These are phyloP conservation scores for Uropetala carovei DNA, from an alignment of 2,888 invertebrate species.

Conservation along the genomic window DNA sequence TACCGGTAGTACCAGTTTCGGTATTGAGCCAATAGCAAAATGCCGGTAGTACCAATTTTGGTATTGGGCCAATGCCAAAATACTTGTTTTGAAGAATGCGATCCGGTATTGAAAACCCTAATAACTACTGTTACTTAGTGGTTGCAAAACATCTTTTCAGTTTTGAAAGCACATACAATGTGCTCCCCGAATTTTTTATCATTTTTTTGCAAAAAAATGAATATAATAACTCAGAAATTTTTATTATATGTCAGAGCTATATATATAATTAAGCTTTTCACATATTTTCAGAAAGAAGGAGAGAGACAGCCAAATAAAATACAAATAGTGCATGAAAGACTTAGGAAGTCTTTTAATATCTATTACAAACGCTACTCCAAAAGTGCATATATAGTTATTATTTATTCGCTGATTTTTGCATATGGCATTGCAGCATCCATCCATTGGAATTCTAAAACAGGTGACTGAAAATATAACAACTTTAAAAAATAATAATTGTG, in stretches of 20 bases:
- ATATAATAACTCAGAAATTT: neutral
- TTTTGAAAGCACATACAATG: neutral
- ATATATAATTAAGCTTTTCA: neutral
- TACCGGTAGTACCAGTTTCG: no score
- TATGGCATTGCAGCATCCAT: slow-evolving; percentile 40
- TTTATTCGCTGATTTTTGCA: slow-evolving; percentile 15
- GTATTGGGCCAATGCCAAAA: no score
- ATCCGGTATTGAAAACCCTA: no score
- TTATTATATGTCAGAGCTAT: neutral
- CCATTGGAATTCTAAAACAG: neutral
- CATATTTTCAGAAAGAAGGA: neutral
- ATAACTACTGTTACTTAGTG: neutral
- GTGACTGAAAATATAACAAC: neutral
- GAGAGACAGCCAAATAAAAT: neutral
- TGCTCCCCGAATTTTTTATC: neutral
- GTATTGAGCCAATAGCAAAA: no score
- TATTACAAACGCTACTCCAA: neutral
- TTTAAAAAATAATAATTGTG: neutral
- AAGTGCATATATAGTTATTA: neutral
- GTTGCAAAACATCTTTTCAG: neutral
- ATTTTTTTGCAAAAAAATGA: neutral
- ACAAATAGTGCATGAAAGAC: neutral
- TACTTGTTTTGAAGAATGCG: no score
- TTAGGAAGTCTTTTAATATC: neutral
- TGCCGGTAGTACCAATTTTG: no score